A percentile compares a stretch with the other conserved stretches of the same genome.
Evolutionary conservation across 2,797 vertebrate species (phyloP).

Genomic region (Paguma larvata): DNA sequence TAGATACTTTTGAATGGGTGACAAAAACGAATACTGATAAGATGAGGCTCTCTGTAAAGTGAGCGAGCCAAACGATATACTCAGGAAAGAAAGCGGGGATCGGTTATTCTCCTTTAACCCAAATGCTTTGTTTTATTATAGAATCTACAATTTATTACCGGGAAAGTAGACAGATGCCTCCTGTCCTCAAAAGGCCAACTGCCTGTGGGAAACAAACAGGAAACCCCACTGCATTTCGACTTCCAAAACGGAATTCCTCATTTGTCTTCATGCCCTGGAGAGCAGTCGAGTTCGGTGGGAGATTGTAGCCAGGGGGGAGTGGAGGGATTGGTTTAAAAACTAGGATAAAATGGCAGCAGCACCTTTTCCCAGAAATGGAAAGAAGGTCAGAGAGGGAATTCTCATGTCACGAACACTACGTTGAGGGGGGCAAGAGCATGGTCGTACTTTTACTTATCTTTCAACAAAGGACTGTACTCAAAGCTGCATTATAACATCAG

Average conservation of each 20-base stretch:
- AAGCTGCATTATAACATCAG: not conserved
- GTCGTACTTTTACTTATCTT: not conserved
- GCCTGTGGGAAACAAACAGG: constrained; percentile 15
- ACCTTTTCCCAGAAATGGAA: not conserved
- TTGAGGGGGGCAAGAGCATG: not conserved
- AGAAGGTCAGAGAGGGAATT: not conserved
- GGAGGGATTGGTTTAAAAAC: not conserved
- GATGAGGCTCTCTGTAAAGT: not conserved
- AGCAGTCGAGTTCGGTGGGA: not conserved
- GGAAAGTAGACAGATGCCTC: not conserved
- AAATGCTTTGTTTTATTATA: constrained; percentile 29
- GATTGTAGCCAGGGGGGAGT: no score
- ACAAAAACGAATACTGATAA: not conserved
- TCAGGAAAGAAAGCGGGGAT: not conserved
- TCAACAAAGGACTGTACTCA: not conserved
- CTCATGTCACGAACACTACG: fast-evolving
- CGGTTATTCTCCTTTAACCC: not conserved
- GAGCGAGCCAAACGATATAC: fast-evolving
- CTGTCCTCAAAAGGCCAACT: not conserved
- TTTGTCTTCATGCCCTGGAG: not conserved
- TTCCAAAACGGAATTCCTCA: constrained; percentile 43
- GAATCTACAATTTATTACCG: constrained; percentile 42
- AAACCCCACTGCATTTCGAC: constrained; percentile 6
- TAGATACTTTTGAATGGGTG: not conserved
- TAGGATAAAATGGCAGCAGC: no score